Conservation (phyloP, 2,888 invertebrate species). For the Uloborus plumipes region DNA sequence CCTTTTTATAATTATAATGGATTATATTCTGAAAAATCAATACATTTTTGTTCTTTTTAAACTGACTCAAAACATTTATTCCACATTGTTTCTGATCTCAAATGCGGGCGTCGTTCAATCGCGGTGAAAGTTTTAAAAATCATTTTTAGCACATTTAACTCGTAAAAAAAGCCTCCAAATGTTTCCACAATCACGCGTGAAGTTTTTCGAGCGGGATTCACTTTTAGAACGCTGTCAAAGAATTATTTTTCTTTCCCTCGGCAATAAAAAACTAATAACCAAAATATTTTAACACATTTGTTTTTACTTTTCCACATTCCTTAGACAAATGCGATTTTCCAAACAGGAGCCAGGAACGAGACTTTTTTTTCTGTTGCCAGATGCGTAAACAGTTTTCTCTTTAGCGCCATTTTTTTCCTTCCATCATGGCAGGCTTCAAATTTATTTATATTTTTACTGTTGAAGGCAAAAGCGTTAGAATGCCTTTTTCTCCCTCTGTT, state of each 20-base stretch:
- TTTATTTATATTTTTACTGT: slow-evolving; percentile 33
- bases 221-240: too few relatives aligned
- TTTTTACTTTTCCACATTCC: slow-evolving; percentile 16
- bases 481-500: slow-evolving; percentile 24
- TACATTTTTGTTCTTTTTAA: too few relatives aligned
- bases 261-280: slow-evolving; percentile 6
- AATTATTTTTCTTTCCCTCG: background rate
- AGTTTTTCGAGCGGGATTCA: too few relatives aligned
- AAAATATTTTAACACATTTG: slow-evolving; percentile 9
- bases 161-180: too few relatives aligned
- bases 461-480: slow-evolving; percentile 24
- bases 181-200: too few relatives aligned
- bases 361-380: slow-evolving; percentile 9
- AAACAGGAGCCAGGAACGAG: slow-evolving; percentile 4
- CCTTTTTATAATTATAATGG: too few relatives aligned
- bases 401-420: slow-evolving; percentile 1
- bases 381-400: slow-evolving; percentile 17
- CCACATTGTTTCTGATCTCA: too few relatives aligned
- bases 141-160: too few relatives aligned
- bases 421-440: slow-evolving; percentile 9
- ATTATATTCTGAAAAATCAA: too few relatives aligned
- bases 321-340: slow-evolving; percentile 11
- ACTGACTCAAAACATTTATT: too few relatives aligned
- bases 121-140: too few relatives aligned
- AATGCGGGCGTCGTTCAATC: too few relatives aligned